phyloP scores from a whole-genome alignment of 2,888 invertebrate genomes.

The Thereva unica region DNA sequence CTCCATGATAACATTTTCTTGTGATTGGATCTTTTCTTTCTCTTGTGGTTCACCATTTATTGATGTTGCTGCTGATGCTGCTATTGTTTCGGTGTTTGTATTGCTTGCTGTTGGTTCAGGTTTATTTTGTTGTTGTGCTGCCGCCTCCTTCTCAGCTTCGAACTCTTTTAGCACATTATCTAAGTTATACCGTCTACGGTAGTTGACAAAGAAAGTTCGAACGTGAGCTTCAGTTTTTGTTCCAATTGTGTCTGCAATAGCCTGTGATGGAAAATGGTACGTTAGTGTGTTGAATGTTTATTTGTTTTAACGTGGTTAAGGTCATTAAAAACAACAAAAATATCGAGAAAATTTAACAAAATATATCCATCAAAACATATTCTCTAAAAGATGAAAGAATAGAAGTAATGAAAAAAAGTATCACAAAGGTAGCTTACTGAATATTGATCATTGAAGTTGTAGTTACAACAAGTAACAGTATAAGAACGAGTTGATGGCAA shows the following conservation, averaged over 20 bases:
- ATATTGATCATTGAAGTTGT: too few relatives aligned
- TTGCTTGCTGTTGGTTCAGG: slow-evolving; percentile 22
- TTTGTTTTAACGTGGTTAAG: too few relatives aligned
- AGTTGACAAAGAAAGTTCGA: slow-evolving; percentile 88
- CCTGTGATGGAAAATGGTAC: slow-evolving; percentile 60
- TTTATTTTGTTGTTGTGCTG: slow-evolving; percentile 55
- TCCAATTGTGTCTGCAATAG: slow-evolving; percentile 92
- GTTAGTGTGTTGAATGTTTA: not conserved
- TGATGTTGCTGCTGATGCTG: slow-evolving; percentile 58
- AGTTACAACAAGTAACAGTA: too few relatives aligned
- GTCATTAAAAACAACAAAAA: too few relatives aligned
- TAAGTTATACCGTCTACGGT: slow-evolving; percentile 85
- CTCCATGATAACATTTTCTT: slow-evolving; percentile 48
- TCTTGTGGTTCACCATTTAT: slow-evolving; percentile 46
- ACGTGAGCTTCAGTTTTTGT: slow-evolving; percentile 94
- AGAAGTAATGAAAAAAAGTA: too few relatives aligned
- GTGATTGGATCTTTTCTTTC: slow-evolving; percentile 55
- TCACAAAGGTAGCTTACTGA: too few relatives aligned
- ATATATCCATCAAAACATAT: too few relatives aligned
- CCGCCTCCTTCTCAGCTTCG: slow-evolving; percentile 72
- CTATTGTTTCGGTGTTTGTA: slow-evolving; percentile 33
- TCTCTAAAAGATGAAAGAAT: too few relatives aligned
- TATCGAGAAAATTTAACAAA: too few relatives aligned
- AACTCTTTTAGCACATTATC: slow-evolving; percentile 85
- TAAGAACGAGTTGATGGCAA: too few relatives aligned